Evolutionary conservation across 2,888 invertebrate species (phyloP).

Genomic region (Agrotis exclamationis): DNA sequence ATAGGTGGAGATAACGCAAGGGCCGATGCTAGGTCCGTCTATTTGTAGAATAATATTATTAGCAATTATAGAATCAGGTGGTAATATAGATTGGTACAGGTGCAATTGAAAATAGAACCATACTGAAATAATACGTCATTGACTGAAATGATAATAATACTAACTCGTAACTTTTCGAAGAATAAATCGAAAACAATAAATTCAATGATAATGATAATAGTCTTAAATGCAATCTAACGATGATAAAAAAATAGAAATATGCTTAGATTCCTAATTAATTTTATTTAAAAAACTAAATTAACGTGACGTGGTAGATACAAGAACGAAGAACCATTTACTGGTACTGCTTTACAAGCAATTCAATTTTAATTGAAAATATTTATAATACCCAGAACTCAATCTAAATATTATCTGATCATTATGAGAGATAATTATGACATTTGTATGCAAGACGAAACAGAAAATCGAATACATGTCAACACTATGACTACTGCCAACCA

Average conservation of each 20-base stretch:
- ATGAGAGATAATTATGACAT: background rate
- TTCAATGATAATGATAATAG: background rate
- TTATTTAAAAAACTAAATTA: too few relatives aligned
- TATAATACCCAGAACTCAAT: too few relatives aligned
- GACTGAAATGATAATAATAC: too few relatives aligned
- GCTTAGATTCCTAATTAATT: too few relatives aligned
- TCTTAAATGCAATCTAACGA: too few relatives aligned
- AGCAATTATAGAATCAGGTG: background rate
- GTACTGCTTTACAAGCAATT: too few relatives aligned
- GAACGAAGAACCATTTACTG: too few relatives aligned
- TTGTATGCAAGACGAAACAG: conserved; percentile 3
- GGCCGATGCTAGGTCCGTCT: background rate
- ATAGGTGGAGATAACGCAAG: conserved; percentile 15
- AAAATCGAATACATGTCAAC: background rate
- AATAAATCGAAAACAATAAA: background rate
- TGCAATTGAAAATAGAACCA: background rate
- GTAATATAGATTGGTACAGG: background rate
- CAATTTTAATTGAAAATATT: background rate
- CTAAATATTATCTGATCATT: too few relatives aligned
- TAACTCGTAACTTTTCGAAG: background rate
- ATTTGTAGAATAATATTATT: background rate
- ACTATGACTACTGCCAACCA: background rate
- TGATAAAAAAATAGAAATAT: too few relatives aligned
- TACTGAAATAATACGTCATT: background rate
- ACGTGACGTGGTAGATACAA: too few relatives aligned